phyloP scores from a whole-genome alignment of 2,797 vertebrate genomes.

The Gila robusta region DNA sequence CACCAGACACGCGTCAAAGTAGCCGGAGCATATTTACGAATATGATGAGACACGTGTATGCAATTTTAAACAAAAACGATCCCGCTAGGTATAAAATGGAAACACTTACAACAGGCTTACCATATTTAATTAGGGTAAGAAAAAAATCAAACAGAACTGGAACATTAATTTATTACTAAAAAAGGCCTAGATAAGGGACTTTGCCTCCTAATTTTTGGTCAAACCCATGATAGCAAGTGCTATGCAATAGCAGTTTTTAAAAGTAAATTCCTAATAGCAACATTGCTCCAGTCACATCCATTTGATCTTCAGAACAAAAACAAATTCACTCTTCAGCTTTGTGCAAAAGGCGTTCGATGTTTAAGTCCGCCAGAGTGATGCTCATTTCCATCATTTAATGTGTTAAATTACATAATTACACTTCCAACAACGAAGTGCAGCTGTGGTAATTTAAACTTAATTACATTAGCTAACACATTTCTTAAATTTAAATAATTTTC shows the following conservation, averaged over 20 bases:
- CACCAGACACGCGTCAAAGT: background rate
- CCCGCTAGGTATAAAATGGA: background rate
- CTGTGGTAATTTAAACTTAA: slow-evolving; percentile 82
- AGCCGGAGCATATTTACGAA: background rate
- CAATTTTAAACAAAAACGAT: background rate
- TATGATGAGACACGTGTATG: background rate
- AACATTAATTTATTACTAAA: background rate
- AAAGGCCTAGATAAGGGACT: background rate
- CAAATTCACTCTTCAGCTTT: slow-evolving; percentile 48
- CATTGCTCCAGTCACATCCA: slow-evolving; percentile 1
- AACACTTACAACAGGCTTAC: background rate
- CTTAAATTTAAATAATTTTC: slow-evolving; percentile 79
- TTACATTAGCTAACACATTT: slow-evolving; percentile 81
- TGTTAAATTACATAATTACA: slow-evolving; percentile 83
- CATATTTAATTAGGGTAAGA: background rate
- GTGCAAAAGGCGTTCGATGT: slow-evolving; percentile 69
- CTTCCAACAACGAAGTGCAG: slow-evolving; percentile 78
- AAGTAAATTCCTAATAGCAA: background rate
- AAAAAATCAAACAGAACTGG: background rate
- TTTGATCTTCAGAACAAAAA: slow-evolving; percentile 38
- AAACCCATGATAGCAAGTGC: background rate
- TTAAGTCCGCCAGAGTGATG: slow-evolving; percentile 71
- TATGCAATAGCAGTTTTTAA: background rate
- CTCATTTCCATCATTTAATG: slow-evolving; percentile 81
- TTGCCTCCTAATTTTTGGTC: background rate